Evolutionary conservation across 2,113 vertebrate species (phyloP), one percentile per base, ranked within the genome.

Genomic region (Plectropomus leopardus): DNA sequence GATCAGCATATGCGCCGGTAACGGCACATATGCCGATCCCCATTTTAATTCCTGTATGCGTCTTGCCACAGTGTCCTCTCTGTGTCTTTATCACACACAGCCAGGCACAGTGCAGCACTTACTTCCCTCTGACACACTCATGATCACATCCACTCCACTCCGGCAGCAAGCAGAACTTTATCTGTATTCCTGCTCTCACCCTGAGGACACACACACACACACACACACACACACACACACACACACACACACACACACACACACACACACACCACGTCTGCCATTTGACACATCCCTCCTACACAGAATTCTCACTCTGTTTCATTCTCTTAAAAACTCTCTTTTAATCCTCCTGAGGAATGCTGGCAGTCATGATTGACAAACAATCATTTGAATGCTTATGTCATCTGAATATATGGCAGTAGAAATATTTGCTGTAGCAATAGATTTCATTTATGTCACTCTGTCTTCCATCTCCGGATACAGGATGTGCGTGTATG

Each of bases 1-100:
- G n/a, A n/a, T n/a, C n/a, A n/a, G n/a, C n/a, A n/a, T n/a, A n/a
- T n/a, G n/a, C n/a, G n/a, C n/a, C n/a, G n/a, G n/a, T n/a, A n/a
- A n/a, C n/a, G n/a, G 47, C 50, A 60, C 67, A 67, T 54, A 47
- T 64, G 44, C 68, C 1, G 3, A 59, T 65, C 67, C 50, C 68
- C 42, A 50, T 69, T 83, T 84, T 55, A 74, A 83, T 80, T 74
- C 50, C 63, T 69, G 71, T 61, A 28, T 65, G 67, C 21, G 26
- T 85, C 76, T 63, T 63, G 44, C 63, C 30, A 68, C 23, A 53
- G 48, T 42, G 72, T 72, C 64, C 34, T 60, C 72, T 51, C 76
- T 67, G 76, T 74, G 57, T 61, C 72, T 88, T 92, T 91, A 92
- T 91, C 87, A 77, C 71, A 50, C 77, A 60, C 61, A 61, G 71